These are phyloP conservation scores for Egretta garzetta DNA, from an alignment of 2,113 vertebrate species.

Conservation along the genomic window DNA sequence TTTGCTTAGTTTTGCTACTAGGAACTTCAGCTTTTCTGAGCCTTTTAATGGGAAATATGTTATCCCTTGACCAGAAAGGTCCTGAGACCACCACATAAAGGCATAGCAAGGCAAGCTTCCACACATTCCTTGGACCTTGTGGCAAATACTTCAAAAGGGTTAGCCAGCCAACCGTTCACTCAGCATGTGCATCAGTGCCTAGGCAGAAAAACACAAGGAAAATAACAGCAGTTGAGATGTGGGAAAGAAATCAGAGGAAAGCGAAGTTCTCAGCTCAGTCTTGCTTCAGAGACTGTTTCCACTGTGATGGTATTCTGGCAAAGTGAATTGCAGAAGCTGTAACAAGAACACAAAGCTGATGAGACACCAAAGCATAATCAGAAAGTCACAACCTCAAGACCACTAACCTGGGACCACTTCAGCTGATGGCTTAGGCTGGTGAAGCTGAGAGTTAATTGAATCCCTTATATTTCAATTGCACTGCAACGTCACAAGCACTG, in stretches of 20 bases:
- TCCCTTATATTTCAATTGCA: not conserved
- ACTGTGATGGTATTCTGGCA: not conserved
- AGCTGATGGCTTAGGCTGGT: not conserved
- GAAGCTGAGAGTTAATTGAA: not conserved
- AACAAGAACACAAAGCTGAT: not conserved
- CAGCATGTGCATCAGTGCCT: not conserved
- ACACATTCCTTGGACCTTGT: not conserved
- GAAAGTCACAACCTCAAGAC: not conserved
- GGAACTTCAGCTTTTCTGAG: not conserved
- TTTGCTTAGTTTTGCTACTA: not conserved
- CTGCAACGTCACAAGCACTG: not conserved
- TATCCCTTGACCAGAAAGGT: not conserved
- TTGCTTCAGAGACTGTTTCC: not conserved
- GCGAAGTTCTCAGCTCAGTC: not conserved
- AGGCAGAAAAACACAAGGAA: not conserved
- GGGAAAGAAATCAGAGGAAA: not conserved
- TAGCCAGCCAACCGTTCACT: not conserved
- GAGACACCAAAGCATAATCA: not conserved
- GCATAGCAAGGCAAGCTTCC: accelerated
- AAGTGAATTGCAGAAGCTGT: not conserved
- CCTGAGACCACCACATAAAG: not conserved
- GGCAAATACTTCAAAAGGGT: not conserved
- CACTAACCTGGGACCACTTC: not conserved
- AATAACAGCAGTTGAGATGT: not conserved
- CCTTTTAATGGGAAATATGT: not conserved